Evolutionary conservation across 2,113 vertebrate species (phyloP).

Genomic region (Himantopus leucocephalus): DNA sequence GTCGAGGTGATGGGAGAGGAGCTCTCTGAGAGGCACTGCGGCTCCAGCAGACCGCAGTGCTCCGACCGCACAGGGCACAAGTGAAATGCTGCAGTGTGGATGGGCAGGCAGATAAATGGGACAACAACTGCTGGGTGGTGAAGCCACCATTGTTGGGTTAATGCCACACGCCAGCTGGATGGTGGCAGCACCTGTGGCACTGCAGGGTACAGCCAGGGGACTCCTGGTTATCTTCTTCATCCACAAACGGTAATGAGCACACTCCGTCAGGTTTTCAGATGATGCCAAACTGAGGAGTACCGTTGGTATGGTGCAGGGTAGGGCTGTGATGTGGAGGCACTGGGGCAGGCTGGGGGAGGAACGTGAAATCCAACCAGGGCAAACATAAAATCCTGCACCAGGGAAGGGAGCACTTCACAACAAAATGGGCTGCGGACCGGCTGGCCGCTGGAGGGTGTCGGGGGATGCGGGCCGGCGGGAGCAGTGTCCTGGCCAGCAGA

Average conservation of each 20-base stretch:
- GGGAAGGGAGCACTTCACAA: background rate
- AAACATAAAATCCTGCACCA: background rate
- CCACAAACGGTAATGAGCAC: background rate
- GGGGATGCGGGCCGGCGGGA: fast-evolving
- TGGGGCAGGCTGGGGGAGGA: background rate
- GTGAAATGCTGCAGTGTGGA: fast-evolving
- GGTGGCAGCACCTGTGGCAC: fast-evolving
- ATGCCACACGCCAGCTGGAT: fast-evolving
- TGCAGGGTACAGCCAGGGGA: fast-evolving
- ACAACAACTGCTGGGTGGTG: background rate
- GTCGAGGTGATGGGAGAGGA: background rate
- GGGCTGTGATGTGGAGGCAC: too few relatives aligned
- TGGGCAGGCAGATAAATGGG: fast-evolving
- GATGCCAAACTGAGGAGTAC: background rate
- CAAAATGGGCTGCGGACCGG: fast-evolving
- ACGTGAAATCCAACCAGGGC: background rate
- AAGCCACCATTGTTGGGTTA: background rate
- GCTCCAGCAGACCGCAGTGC: background rate
- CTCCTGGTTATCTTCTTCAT: background rate
- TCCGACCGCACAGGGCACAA: background rate
- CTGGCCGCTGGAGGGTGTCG: background rate
- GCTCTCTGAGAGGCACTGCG: background rate
- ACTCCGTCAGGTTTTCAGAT: background rate
- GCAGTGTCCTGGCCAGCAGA: background rate
- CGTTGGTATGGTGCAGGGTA: background rate